Conservation (phyloP, 1,140 invertebrate species). For the Drosophila sechellia region DNA sequence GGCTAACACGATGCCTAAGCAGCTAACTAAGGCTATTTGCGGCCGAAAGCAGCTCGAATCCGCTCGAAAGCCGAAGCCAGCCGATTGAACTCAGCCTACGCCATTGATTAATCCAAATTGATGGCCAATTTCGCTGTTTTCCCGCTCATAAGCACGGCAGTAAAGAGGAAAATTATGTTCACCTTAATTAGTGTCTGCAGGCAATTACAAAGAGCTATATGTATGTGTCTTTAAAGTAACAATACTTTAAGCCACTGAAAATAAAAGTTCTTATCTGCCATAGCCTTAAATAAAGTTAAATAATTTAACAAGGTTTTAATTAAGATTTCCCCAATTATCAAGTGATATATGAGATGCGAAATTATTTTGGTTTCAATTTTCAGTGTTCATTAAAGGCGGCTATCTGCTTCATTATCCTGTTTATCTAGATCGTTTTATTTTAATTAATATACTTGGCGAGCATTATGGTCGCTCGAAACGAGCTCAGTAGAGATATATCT, state of each 20-base stretch:
- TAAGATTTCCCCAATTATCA: neutral
- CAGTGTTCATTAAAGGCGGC: neutral
- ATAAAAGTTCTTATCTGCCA: neutral
- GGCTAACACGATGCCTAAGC: constrained; percentile 36
- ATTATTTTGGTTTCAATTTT: neutral
- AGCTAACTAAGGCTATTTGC: constrained; percentile 46
- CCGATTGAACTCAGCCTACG: neutral
- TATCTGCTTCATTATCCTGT: neutral
- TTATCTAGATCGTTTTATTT: neutral
- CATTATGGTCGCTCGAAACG: neutral
- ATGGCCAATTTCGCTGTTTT: constrained; percentile 21
- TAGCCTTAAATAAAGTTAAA: neutral
- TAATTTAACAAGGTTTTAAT: neutral
- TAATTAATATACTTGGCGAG: neutral
- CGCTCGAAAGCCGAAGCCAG: neutral
- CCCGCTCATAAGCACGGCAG: constrained; percentile 1
- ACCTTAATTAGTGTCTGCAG: neutral
- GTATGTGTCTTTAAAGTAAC: neutral
- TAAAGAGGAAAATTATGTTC: constrained; percentile 1
- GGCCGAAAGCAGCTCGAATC: constrained; percentile 3
- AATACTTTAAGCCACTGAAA: too few species aligned
- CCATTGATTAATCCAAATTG: constrained; percentile 31
- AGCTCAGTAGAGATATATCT: too few species aligned
- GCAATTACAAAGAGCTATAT: neutral
- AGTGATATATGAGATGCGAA: neutral